Percentiles rank a stretch among this genome's conserved stretches.
Conservation (phyloP, 2,888 invertebrate species). For the Thereva nobilitata region DNA sequence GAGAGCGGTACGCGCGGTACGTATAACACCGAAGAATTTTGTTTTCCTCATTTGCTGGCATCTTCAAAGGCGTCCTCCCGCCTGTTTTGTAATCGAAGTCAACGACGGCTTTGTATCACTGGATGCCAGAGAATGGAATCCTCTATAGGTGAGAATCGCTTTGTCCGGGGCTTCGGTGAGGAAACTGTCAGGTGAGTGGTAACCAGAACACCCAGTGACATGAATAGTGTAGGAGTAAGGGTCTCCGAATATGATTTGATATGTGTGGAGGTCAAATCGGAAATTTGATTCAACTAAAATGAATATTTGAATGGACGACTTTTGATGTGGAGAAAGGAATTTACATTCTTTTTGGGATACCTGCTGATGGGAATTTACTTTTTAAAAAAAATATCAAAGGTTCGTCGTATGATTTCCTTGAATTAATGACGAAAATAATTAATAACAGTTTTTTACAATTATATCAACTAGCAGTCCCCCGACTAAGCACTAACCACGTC, state of each 20-base stretch:
- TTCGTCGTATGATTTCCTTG: too few relatives aligned
- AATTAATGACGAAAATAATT: too few relatives aligned
- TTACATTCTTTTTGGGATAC: too few relatives aligned
- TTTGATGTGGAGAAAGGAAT: too few relatives aligned
- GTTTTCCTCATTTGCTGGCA: slow-evolving; percentile 26
- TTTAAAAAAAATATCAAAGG: too few relatives aligned
- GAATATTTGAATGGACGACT: too few relatives aligned
- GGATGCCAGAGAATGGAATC: slow-evolving; percentile 1
- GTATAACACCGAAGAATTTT: slow-evolving; percentile 32
- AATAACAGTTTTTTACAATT: too few relatives aligned
- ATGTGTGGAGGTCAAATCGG: background rate
- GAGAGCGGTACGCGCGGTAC: background rate
- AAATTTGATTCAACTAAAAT: too few relatives aligned
- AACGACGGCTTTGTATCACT: slow-evolving; percentile 8
- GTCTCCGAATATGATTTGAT: too few relatives aligned
- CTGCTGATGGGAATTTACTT: too few relatives aligned
- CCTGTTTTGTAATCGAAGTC: slow-evolving; percentile 30
- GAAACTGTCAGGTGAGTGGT: background rate
- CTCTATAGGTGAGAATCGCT: slow-evolving; percentile 15
- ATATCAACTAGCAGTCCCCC: too few relatives aligned
- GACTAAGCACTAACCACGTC: too few relatives aligned
- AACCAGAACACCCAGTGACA: slow-evolving; percentile 11
- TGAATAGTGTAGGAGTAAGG: background rate
- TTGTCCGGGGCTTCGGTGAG: slow-evolving; percentile 2
- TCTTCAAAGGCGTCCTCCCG: slow-evolving; percentile 32